Evolutionary conservation across 2,797 vertebrate species (phyloP), one percentile per base, ranked within the genome.

Genomic region (Halcyon chelicuti): DNA sequence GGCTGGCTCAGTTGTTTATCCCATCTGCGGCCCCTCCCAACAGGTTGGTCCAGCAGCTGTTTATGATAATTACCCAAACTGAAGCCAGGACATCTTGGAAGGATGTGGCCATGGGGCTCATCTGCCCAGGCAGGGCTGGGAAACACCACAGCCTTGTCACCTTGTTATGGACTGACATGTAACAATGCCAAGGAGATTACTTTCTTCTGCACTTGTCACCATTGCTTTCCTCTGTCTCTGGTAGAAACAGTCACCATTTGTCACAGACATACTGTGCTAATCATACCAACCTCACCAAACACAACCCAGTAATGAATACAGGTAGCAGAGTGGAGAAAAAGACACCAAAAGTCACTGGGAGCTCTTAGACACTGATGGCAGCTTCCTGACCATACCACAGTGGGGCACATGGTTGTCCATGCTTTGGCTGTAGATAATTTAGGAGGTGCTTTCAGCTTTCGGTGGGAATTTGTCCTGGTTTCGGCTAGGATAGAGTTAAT

Each of bases 141-240:
- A 82, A 65, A 61, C 7, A 2, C 39, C 75, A 44, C 35, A 46
- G 46, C 7, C 20, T 17, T 14, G 14, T 39, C 12, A 42, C 54
- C 21, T 12, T 31, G 40, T 20, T 42, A 23, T 1, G 4, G 21
- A 28, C 37, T 9, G 20, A 25, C 15, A 17, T 1, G 1, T 20
- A 79, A 17, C 0, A 0, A 12, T 42, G 47, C 28, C 1, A 0
- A 19, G 8, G 19, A 33, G 61, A 17, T 46, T 37, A 55, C 14
- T 9, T 42, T 31, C 70, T 77, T 49, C 79, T 44, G 31, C 44
- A 39, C 31, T 62, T 39, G 10, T 26, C 37, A 71, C 31, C 29
- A 8, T 1, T 4, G 8, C 28, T 65, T 29, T 54, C 57, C 57
- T 44, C 66, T 3, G 1, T 5, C 29, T 49, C 37, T 29, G 14